These are phyloP conservation scores for Reinhardtius hippoglossoides DNA, from an alignment of 2,113 vertebrate genomes.

Conservation along the genomic window DNA sequence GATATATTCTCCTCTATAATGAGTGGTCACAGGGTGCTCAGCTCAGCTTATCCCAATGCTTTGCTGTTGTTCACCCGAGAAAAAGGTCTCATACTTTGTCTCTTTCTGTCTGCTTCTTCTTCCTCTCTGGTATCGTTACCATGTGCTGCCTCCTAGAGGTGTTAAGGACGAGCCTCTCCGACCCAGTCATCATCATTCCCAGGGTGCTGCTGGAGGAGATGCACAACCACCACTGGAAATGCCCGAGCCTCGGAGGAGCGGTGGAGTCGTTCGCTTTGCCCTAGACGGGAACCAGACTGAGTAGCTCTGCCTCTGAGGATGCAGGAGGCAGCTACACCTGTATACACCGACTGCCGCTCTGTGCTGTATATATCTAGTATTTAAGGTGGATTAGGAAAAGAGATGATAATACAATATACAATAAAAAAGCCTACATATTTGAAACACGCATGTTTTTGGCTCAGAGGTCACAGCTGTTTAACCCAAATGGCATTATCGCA, in stretches of 20 bases:
- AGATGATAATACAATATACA: conserved; percentile 12
- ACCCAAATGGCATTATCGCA: conserved; percentile 60
- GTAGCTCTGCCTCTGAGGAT: conserved; percentile 41
- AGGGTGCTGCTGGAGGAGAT: conserved; percentile 84
- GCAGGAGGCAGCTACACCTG: conserved; percentile 9
- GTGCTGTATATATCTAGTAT: conserved; percentile 73
- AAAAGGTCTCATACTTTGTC: conserved; percentile 72
- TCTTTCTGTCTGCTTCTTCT: conserved; percentile 69
- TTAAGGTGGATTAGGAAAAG: conserved; percentile 49
- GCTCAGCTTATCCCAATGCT: conserved; percentile 21
- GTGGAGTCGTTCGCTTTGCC: conserved; percentile 81
- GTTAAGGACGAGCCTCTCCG: conserved; percentile 80
- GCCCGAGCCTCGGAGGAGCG: conserved; percentile 72
- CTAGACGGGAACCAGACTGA: conserved; percentile 77
- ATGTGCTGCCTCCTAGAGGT: conserved; percentile 81
- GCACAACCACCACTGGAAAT: conserved; percentile 74
- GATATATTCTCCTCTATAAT: conserved; percentile 39
- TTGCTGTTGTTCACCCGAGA: conserved; percentile 34
- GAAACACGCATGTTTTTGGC: conserved; percentile 65
- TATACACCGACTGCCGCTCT: conserved; percentile 53
- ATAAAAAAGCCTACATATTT: conserved; percentile 20
- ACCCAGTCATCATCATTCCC: conserved; percentile 84
- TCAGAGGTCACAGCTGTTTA: conserved; percentile 48
- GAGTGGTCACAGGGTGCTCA: conserved; percentile 77
- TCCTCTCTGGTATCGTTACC: conserved; percentile 68